These are phyloP conservation scores for Cephalopterus ornatus DNA, from an alignment of 2,113 vertebrate genomes.

Conservation along the genomic window DNA sequence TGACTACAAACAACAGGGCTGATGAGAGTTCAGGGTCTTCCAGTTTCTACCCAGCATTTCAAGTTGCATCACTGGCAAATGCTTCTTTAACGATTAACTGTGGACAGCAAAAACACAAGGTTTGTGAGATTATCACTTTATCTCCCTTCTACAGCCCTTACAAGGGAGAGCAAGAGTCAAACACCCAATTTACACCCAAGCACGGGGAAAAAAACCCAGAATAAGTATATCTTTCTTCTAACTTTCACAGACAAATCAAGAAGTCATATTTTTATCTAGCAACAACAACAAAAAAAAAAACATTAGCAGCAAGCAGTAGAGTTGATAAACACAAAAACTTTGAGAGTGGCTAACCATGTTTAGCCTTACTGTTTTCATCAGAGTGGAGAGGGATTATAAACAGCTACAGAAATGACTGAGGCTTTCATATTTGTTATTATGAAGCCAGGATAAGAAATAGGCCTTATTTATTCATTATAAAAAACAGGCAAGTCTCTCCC, in stretches of 20 bases:
- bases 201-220: not conserved
- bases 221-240: not conserved
- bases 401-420: not conserved
- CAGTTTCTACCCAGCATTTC: not conserved
- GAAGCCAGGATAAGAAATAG: not conserved
- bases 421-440: not conserved
- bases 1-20: not conserved
- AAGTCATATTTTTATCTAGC: not conserved
- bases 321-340: not conserved
- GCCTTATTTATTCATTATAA: not conserved
- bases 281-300: not conserved
- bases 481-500: not conserved
- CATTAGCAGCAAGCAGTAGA: not conserved
- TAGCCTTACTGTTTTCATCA: not conserved
- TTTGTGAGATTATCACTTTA: slow-evolving; percentile 54
- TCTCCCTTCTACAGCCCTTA: slow-evolving; percentile 31
- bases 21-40: not conserved
- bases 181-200: not conserved
- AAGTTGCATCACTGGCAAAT: not conserved
- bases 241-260: not conserved
- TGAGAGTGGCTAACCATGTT: not conserved
- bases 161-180: not conserved
- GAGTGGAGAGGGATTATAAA: not conserved
- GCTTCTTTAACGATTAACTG: not conserved
- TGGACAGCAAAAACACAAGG: not conserved